Percentiles rank a stretch among this genome's conserved stretches.
These are phyloP conservation scores for Lapara coniferarum DNA, from an alignment of 2,888 invertebrate species.

Conservation along the genomic window DNA sequence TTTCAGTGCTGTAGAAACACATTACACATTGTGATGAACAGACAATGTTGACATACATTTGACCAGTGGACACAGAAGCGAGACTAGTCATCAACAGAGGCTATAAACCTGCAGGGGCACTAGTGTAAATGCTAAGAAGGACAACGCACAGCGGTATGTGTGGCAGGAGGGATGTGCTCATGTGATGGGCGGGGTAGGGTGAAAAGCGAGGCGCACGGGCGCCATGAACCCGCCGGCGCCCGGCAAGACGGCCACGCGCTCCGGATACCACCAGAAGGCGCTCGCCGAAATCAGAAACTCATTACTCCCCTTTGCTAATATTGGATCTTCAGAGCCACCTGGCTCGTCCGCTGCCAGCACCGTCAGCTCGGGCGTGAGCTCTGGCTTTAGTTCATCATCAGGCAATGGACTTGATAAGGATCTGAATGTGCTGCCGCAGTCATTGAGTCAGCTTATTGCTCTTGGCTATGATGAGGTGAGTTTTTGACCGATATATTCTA, in stretches of 20 bases:
- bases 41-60: slow-evolving; percentile 24
- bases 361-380: slow-evolving; percentile 84
- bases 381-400: slow-evolving; percentile 84
- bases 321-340: slow-evolving; percentile 83
- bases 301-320: slow-evolving; percentile 90
- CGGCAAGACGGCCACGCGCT: slow-evolving; percentile 87
- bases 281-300: slow-evolving; percentile 94
- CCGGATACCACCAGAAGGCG: slow-evolving; percentile 94
- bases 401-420: slow-evolving; percentile 86
- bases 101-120: slow-evolving; percentile 2
- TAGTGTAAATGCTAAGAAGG: slow-evolving; percentile 48
- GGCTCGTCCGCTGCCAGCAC: slow-evolving; percentile 91
- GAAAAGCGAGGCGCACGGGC: slow-evolving; percentile 76
- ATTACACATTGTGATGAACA: slow-evolving; percentile 12
- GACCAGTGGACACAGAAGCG: slow-evolving; percentile 9
- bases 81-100: background rate
- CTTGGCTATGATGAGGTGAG: slow-evolving; percentile 91
- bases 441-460: slow-evolving; percentile 86
- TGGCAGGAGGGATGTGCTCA: slow-evolving; percentile 60
- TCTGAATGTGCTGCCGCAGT: slow-evolving; percentile 85
- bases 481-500: background rate
- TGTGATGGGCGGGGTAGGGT: slow-evolving; percentile 83
- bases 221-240: slow-evolving; percentile 86
- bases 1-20: slow-evolving; percentile 13
- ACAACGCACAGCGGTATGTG: slow-evolving; percentile 59